Conservation (phyloP, 2,888 invertebrate species). For the Micoletzkya japonica region DNA sequence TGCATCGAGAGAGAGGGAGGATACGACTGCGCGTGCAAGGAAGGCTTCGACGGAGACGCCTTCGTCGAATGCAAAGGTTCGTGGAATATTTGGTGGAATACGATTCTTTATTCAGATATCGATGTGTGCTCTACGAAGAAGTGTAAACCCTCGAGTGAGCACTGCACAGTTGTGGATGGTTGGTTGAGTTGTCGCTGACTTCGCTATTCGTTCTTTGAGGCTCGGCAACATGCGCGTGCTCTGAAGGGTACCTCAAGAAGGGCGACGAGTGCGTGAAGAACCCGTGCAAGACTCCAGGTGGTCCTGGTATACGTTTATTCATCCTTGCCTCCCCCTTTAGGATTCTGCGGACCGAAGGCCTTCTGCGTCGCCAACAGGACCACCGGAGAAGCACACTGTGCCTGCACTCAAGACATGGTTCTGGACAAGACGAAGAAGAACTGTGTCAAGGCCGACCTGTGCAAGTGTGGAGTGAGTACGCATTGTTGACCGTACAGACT, state of each 20-base stretch:
- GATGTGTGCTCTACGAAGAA: not conserved
- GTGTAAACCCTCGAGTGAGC: slow-evolving; percentile 7
- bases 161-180: slow-evolving; percentile 2
- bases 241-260: slow-evolving; percentile 9
- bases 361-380: not conserved
- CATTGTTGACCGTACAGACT: not conserved
- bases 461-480: slow-evolving; percentile 27
- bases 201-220: not conserved
- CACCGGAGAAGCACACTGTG: not conserved
- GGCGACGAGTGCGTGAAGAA: slow-evolving; percentile 3
- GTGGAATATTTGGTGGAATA: not conserved
- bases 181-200: too few species aligned
- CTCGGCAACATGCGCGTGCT: slow-evolving; percentile 7
- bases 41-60: slow-evolving; percentile 9
- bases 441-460: slow-evolving; percentile 5
- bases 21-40: not conserved
- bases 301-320: not conserved
- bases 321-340: not conserved
- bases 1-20: slow-evolving; percentile 3
- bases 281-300: not conserved
- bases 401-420: slow-evolving; percentile 2
- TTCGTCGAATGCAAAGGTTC: slow-evolving; percentile 1
- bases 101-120: not conserved
- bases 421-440: slow-evolving; percentile 13
- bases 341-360: slow-evolving; percentile 1